Evolutionary conservation across 2,113 vertebrate species (phyloP), one percentile per base, ranked within the genome.

Genomic region (Tapirus terrestris): DNA sequence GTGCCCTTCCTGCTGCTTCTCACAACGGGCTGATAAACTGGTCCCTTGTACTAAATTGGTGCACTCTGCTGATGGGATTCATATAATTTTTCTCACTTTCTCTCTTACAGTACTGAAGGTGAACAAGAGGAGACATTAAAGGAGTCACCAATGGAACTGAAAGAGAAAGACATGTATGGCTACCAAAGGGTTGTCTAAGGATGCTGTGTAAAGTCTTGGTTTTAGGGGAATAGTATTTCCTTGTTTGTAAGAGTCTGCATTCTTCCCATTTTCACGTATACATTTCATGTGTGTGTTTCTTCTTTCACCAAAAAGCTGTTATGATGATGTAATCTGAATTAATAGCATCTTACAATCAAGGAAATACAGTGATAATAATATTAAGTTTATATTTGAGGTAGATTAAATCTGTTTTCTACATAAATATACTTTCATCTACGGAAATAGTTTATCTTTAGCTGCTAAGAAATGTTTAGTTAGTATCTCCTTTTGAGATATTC

Each of bases 91-190:
- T 96, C 65, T 89, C 67, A 60, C 27, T 96, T 89, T 97, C 75
- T 82, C 33, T 97, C 68, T 0, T 97, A 65, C 89, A 99, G 99
- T 39, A 25, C 63, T 96, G 88, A 94, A 96, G 79, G 76, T 76
- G 89, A 96, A 43, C 93, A 14, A 87, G 97, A 82, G 48, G 72
- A 12, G 2, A 93, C 5, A 0, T 77, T 77, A 51, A 92, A 96
- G 67, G 94, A 98, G 72, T 58, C 58, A 36, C 94, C 27, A 77
- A 97, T 98, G 79, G 98, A 98, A 48, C 48, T 36, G 65, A 97
- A 94, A 98, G 98, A 97, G 67, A 98, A 98, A 90, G 97, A 99
- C 63, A 88, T 97, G 99, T 99, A 98, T 95, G 98, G 16, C 16
- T 51, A 67, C 25, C 51, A 43, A 58, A 76, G 39, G n/a, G 56